Conservation (phyloP, 2,113 vertebrate species). For the Mastomys natalensis region DNA sequence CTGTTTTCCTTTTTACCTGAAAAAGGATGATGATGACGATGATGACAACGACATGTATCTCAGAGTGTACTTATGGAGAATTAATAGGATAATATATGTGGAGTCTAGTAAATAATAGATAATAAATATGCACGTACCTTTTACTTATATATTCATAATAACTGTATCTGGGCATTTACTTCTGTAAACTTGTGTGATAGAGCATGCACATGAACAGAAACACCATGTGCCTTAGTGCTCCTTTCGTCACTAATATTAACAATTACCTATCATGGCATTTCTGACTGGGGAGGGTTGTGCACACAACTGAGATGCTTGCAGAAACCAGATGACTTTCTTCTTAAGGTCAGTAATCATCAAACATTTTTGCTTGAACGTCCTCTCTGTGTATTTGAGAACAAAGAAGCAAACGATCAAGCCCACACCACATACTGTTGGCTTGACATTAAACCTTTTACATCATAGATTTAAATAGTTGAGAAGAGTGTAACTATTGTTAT, state of each 20-base stretch:
- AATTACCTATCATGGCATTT: neutral
- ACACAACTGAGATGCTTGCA: neutral
- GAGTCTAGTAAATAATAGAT: neutral
- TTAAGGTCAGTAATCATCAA: neutral
- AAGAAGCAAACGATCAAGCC: neutral
- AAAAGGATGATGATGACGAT: neutral
- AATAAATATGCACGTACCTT: neutral
- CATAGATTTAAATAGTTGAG: neutral
- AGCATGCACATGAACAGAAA: neutral
- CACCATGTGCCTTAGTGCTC: neutral
- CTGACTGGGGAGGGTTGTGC: neutral
- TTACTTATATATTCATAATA: neutral
- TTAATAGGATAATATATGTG: neutral
- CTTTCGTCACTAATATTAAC: neutral
- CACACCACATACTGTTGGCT: neutral
- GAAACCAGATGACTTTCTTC: neutral
- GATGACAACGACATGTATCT: neutral
- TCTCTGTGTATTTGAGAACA: conserved; percentile 3
- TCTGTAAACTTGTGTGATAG: neutral
- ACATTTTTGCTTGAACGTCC: neutral
- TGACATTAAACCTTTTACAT: neutral
- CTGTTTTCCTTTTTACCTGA: neutral
- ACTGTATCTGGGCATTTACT: neutral
- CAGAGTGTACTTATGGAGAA: neutral
- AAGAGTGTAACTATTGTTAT: neutral